These are phyloP conservation scores for Microtus pennsylvanicus DNA, from an alignment of 2,113 vertebrate species.

Conservation along the genomic window DNA sequence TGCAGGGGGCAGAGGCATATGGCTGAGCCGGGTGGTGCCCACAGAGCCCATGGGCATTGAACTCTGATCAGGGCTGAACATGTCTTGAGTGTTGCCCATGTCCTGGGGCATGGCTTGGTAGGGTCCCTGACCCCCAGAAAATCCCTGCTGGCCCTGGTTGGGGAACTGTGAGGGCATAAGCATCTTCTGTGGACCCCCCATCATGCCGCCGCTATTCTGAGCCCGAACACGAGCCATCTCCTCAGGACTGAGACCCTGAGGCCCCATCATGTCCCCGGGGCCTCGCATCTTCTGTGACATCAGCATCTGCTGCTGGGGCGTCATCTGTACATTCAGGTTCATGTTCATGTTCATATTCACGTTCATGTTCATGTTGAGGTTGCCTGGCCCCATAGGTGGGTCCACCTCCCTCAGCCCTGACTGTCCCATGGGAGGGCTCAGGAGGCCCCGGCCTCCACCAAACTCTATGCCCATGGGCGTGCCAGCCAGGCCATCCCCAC, in stretches of 20 bases:
- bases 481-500: constrained; percentile 83
- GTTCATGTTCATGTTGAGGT: constrained; percentile 93
- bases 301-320: constrained; percentile 93
- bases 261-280: constrained; percentile 85
- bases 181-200: constrained; percentile 89
- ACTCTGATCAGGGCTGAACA: constrained; percentile 92
- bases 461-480: constrained; percentile 92
- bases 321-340: constrained; percentile 94
- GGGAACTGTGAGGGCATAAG: constrained; percentile 91
- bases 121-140: constrained; percentile 87
- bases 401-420: constrained; percentile 93
- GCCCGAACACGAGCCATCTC: constrained; percentile 91
- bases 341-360: constrained; percentile 93
- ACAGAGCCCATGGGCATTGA: constrained; percentile 86
- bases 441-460: constrained; percentile 90
- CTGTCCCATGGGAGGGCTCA: constrained; percentile 92
- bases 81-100: constrained; percentile 87
- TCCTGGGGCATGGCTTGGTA: constrained; percentile 91
- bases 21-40: constrained; percentile 92
- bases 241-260: constrained; percentile 90
- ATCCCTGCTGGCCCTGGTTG: constrained; percentile 89
- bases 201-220: constrained; percentile 90
- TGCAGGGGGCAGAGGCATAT: constrained; percentile 90
- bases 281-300: constrained; percentile 94
- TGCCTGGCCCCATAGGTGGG: constrained; percentile 89